Evolutionary conservation across 2,797 vertebrate species (phyloP), one percentile per base, ranked within the genome.

Genomic region (Gymnothorax javanicus): DNA sequence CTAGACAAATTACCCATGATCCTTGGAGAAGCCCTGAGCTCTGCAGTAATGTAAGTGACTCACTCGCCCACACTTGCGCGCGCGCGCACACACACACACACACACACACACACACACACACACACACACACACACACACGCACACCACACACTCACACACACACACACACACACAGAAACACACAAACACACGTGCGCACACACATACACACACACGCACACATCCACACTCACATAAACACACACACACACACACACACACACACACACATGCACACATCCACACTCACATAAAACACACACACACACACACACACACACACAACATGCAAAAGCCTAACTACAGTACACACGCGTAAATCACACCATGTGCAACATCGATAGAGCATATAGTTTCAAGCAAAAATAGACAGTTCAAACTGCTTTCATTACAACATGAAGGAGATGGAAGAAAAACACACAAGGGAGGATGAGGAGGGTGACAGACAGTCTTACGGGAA

Each of bases 401-500:
- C 33, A 43, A 43, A 43, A 43, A 43, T 43, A 43, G 33, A 43
- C 33, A n/a, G n/a, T n/a, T n/a, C n/a, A 43, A 43, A 43, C 33
- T 64, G 62, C 23, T 20, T 23, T 64, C 7, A 64, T 64, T 64
- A 5, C 4, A 7, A 71, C n/a, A 25, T 7, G 7, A 6, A 25
- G n/a, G 27, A 43, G 6, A 83, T 87, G 58, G 88, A 91, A 69
- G 86, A 77, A 89, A 3, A 89, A 33, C 43, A 86, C 81, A 27
- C 77, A n/a, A n/a, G 3, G 20, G n/a, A 17, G n/a, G 54, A 83
- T 8, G 27, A 62, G 60, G 11, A 82, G 2, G 60, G 77, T 86
- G 87, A 57, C 82, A 43, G 27, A 57, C 50, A 92, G 92, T 85
- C 97, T 96, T 96, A 99, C 99, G 98, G 98, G 50, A 97, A 97